Conservation (phyloP, 2,888 invertebrate species). For the Sussaba pulchella region DNA sequence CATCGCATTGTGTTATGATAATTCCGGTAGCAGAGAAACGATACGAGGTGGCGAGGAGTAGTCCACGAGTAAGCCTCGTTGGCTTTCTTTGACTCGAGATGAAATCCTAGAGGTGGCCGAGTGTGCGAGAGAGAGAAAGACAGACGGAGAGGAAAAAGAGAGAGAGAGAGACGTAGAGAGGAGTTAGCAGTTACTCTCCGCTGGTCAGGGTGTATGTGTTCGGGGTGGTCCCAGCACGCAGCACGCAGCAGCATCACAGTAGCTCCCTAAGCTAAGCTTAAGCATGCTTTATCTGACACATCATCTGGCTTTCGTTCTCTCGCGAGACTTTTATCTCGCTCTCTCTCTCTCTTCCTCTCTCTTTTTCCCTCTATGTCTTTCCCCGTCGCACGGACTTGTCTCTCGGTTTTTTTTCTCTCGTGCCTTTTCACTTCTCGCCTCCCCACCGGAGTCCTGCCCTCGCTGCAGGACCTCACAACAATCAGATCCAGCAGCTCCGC, state of each 20-base stretch:
- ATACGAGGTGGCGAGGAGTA: slow-evolving; percentile 47
- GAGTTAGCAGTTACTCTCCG: slow-evolving; percentile 46
- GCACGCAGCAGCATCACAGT: slow-evolving; percentile 78
- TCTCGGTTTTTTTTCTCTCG: slow-evolving; percentile 10
- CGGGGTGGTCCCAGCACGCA: slow-evolving; percentile 80
- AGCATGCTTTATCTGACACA: slow-evolving; percentile 81
- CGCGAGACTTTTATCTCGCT: slow-evolving; percentile 63
- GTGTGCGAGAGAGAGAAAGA: no score
- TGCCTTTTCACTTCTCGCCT: slow-evolving; percentile 45
- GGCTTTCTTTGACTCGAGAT: slow-evolving; percentile 66
- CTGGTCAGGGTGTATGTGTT: slow-evolving; percentile 69
- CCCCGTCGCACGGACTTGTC: no score
- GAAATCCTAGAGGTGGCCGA: slow-evolving; percentile 81
- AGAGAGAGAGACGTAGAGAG: background rate
- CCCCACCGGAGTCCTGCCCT: slow-evolving; percentile 49
- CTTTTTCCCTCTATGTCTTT: slow-evolving; percentile 48
- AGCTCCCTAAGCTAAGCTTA: slow-evolving; percentile 82
- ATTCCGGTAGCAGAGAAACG: slow-evolving; percentile 78
- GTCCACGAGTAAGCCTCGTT: slow-evolving; percentile 37
- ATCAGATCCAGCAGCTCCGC: slow-evolving; percentile 60
- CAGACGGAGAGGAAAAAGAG: slow-evolving; percentile 10
- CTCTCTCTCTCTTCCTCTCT: slow-evolving; percentile 20
- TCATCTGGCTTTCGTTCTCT: slow-evolving; percentile 72
- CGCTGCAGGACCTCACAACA: slow-evolving; percentile 60
- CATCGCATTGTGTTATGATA: slow-evolving; percentile 81